phyloP scores from a whole-genome alignment of 2,113 vertebrate species.

The Struthio camelus region DNA sequence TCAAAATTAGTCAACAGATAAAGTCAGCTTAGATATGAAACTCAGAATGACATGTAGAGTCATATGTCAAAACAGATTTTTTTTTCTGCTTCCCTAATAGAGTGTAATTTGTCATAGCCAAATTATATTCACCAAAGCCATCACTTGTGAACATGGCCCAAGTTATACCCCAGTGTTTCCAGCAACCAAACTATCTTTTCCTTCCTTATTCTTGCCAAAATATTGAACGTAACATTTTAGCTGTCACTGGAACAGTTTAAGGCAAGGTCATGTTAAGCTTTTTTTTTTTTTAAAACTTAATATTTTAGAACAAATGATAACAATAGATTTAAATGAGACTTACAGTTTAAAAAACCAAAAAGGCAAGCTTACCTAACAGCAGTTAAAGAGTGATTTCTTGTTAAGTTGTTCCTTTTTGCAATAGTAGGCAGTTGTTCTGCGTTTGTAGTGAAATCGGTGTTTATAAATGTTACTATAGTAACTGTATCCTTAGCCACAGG shows the following conservation, averaged over 20 bases:
- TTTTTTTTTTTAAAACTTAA: background rate
- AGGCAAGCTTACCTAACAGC: background rate
- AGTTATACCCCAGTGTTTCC: background rate
- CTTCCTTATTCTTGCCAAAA: background rate
- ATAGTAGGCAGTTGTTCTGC: background rate
- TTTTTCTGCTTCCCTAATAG: background rate
- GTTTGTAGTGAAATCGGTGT: background rate
- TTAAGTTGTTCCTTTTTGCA: background rate
- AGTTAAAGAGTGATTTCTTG: background rate
- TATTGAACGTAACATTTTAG: background rate
- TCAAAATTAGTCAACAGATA: background rate
- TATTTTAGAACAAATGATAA: background rate
- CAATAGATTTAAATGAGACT: background rate
- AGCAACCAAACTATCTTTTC: background rate
- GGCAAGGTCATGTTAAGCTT: background rate
- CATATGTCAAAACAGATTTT: background rate
- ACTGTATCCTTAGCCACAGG: constrained; percentile 60
- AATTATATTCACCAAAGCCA: background rate
- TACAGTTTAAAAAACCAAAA: background rate
- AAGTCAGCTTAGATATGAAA: background rate
- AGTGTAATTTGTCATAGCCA: background rate
- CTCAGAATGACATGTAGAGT: accelerated
- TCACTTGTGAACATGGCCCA: background rate
- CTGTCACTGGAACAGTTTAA: background rate
- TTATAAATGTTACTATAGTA: constrained; percentile 67